These are phyloP conservation scores for Polydrusus pterygomalis DNA, from an alignment of 2,888 invertebrate species.

Conservation along the genomic window DNA sequence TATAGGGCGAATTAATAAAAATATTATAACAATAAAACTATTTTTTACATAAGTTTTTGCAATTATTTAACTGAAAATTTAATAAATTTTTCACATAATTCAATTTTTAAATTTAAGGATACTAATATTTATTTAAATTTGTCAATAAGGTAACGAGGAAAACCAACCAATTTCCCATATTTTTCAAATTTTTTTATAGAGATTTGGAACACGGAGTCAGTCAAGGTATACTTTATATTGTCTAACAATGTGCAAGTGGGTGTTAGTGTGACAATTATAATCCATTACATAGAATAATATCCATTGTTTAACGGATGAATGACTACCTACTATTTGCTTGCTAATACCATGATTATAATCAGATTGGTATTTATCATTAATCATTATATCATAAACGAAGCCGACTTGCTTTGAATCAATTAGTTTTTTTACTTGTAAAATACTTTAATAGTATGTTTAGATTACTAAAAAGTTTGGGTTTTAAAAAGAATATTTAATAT, in stretches of 20 bases:
- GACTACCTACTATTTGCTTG: conserved; percentile 6
- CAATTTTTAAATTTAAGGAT: too few species aligned
- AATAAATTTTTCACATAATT: too few species aligned
- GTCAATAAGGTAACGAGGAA: background rate
- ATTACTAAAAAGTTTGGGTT: too few species aligned
- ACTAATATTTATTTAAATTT: too few species aligned
- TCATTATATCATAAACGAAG: background rate
- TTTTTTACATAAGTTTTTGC: too few species aligned
- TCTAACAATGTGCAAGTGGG: background rate
- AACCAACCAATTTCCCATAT: background rate
- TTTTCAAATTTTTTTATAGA: background rate
- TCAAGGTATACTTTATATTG: background rate
- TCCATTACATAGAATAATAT: background rate
- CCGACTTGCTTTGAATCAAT: background rate
- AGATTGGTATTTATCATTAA: background rate
- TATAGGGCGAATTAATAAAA: too few species aligned
- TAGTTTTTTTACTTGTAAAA: background rate
- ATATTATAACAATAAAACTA: too few species aligned
- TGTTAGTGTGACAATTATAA: conserved; percentile 8
- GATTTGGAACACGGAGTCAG: background rate
- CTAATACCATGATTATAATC: conserved; percentile 1
- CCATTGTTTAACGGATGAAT: conserved; percentile 21
- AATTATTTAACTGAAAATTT: too few species aligned
- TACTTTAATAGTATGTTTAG: too few species aligned
- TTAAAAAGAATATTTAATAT: too few species aligned